phyloP scores from a whole-genome alignment of 2,113 vertebrate genomes.

The Antechinus stuartii region DNA sequence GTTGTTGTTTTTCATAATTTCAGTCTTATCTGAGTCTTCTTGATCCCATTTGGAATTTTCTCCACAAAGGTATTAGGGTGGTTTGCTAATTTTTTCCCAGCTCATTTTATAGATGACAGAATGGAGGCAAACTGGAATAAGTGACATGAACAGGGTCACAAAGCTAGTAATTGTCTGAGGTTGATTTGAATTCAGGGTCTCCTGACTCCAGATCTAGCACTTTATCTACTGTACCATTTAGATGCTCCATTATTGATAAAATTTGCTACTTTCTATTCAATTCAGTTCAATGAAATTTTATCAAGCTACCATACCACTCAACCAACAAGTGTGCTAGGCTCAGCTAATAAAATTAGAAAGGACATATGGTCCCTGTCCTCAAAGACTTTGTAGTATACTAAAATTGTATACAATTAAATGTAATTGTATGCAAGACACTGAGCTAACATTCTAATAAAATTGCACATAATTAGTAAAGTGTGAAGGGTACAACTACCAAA shows the following conservation, averaged over 20 bases:
- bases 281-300: not conserved
- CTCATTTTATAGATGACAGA: not conserved
- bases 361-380: not conserved
- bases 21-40: not conserved
- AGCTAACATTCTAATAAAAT: not conserved
- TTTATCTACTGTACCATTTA: not conserved
- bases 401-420: not conserved
- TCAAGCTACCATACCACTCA: not conserved
- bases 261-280: not conserved
- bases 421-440: not conserved
- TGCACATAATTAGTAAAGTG: not conserved
- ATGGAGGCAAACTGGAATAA: not conserved
- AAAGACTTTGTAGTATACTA: not conserved
- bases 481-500: not conserved
- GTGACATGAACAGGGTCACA: not conserved
- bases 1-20: not conserved
- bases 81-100: not conserved
- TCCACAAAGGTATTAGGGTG: not conserved
- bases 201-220: too few relatives aligned
- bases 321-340: not conserved
- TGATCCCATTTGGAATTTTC: not conserved
- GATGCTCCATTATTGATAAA: not conserved
- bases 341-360: not conserved
- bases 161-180: not conserved
- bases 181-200: not conserved